Percentiles rank a stretch among this genome's conserved stretches.
These are phyloP conservation scores for Drosophila setosimentum DNA, from an alignment of 2,888 invertebrate genomes.

Conservation along the genomic window DNA sequence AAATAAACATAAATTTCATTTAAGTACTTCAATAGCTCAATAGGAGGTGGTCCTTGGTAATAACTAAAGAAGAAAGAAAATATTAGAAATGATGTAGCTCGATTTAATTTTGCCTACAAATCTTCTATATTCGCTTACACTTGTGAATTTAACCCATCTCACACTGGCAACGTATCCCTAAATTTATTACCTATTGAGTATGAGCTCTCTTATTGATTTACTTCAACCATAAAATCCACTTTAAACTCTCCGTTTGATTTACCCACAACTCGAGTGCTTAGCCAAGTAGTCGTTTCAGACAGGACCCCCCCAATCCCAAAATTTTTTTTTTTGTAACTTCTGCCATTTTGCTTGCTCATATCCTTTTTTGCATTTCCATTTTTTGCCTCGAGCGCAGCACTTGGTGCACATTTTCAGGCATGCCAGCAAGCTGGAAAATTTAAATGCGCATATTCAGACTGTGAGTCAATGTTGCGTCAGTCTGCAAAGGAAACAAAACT, in stretches of 20 bases:
- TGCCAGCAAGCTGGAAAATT: slow-evolving; percentile 5
- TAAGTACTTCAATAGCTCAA: neutral
- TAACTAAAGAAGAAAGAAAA: neutral
- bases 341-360: neutral
- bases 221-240: slow-evolving; percentile 34
- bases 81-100: neutral
- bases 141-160: neutral
- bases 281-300: slow-evolving; percentile 3
- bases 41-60: neutral
- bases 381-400: neutral
- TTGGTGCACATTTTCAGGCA: slow-evolving; percentile 15
- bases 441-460: neutral
- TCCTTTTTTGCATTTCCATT: neutral
- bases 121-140: slow-evolving; percentile 5
- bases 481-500: slow-evolving; percentile 6
- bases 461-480: neutral
- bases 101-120: neutral
- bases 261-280: slow-evolving; percentile 15
- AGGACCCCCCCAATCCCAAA: neutral
- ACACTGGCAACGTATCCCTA: neutral
- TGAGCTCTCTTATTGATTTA: slow-evolving; percentile 32
- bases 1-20: neutral
- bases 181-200: slow-evolving; percentile 37
- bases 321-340: neutral
- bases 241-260: slow-evolving; percentile 25